Conservation (phyloP, 2,113 vertebrate species). For the Arvicanthis niloticus region DNA sequence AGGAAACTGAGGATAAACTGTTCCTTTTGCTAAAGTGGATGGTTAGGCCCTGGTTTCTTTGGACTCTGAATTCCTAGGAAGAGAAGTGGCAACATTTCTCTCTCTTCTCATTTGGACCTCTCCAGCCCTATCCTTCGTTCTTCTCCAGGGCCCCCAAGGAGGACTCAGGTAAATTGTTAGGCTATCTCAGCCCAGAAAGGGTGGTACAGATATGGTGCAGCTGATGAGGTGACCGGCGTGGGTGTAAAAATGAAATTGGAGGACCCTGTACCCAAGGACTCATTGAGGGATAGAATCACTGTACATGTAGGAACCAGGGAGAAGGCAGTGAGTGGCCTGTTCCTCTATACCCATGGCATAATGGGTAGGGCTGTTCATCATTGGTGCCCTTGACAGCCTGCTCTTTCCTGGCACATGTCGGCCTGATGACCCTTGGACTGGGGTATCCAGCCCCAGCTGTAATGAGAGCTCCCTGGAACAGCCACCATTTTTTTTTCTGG, state of each 20-base stretch:
- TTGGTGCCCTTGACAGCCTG: background rate
- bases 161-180: background rate
- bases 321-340: background rate
- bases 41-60: background rate
- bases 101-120: too few relatives aligned
- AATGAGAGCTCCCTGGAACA: background rate
- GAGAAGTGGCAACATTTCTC: too few relatives aligned
- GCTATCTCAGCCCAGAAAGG: background rate
- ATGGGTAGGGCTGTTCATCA: background rate
- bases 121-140: background rate
- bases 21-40: background rate
- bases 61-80: background rate
- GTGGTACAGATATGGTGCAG: rapidly evolving
- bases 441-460: background rate
- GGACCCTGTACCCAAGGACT: background rate
- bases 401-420: background rate
- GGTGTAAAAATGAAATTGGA: background rate
- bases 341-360: background rate
- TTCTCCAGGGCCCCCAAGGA: background rate
- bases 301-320: too few relatives aligned
- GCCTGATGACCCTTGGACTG: background rate
- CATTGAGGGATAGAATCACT: background rate
- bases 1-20: background rate
- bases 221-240: background rate
- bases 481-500: background rate